A percentile compares a stretch with the other conserved stretches of the same genome.
Conservation (phyloP, 2,797 vertebrate genomes). For the Manis pentadactyla region DNA sequence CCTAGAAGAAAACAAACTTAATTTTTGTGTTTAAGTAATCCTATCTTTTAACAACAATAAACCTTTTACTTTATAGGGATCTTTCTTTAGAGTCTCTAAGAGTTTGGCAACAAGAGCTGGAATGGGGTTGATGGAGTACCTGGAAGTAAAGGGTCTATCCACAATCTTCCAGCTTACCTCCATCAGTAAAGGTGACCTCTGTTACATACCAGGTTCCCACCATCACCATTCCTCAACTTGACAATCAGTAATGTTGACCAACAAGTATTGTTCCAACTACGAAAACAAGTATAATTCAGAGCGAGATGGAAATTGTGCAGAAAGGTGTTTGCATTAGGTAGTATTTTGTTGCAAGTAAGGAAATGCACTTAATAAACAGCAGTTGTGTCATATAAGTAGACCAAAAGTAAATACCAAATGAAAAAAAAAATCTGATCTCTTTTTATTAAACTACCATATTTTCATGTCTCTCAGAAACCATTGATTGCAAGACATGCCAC, state of each 20-base stretch:
- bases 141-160: neutral
- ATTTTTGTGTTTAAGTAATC: conserved; percentile 60
- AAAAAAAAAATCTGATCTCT: conserved; percentile 50
- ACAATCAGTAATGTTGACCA: neutral
- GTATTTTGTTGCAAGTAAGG: neutral
- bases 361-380: conserved; percentile 7
- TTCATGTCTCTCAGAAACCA: conserved; percentile 39
- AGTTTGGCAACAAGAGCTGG: neutral
- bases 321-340: neutral
- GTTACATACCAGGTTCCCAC: rapidly evolving
- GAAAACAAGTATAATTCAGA: neutral
- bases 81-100: conserved; percentile 16
- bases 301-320: neutral
- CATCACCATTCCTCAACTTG: rapidly evolving
- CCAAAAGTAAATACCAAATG: conserved; percentile 12
- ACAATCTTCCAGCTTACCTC: neutral
- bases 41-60: conserved; percentile 64
- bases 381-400: neutral
- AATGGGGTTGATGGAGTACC: too few relatives aligned
- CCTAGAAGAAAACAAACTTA: conserved; percentile 79
- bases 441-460: conserved; percentile 59
- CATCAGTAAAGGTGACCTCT: neutral
- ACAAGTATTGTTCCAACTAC: neutral
- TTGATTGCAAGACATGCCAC: conserved; percentile 10
- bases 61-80: neutral